A percentile compares a stretch with the other conserved stretches of the same genome.
Conservation (phyloP, 2,888 invertebrate species). For the Liodrosophila aerea region DNA sequence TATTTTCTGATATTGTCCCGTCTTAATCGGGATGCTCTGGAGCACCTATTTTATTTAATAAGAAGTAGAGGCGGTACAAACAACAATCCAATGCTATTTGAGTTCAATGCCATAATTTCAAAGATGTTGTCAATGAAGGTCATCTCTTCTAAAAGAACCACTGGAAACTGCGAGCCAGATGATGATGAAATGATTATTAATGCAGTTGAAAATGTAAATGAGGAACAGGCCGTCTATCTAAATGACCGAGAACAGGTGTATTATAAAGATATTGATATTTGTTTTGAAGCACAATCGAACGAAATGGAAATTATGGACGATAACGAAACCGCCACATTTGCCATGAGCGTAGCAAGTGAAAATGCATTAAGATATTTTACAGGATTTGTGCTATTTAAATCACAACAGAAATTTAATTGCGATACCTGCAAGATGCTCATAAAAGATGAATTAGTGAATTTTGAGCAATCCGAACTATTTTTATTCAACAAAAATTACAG, state of each 20-base stretch:
- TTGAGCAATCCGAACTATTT: no score
- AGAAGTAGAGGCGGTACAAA: constrained; percentile 15
- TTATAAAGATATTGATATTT: neutral
- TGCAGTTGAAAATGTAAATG: constrained; percentile 2
- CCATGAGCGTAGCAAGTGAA: constrained; percentile 5
- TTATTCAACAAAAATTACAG: constrained; percentile 8
- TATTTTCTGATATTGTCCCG: constrained; percentile 3
- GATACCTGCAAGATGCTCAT: neutral
- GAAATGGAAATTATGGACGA: neutral
- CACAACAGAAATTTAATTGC: constrained; percentile 11
- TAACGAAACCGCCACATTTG: neutral
- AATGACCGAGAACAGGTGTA: neutral
- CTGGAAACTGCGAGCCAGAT: constrained; percentile 10
- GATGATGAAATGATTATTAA: constrained; percentile 2
- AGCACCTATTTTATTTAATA: constrained; percentile 17
- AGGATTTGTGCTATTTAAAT: constrained; percentile 7
- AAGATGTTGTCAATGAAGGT: constrained; percentile 23
- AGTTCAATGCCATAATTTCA: constrained; percentile 12
- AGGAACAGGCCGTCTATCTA: no score
- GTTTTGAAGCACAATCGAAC: neutral
- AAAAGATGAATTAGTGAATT: no score
- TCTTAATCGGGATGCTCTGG: constrained; percentile 13
- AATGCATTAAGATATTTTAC: constrained; percentile 17
- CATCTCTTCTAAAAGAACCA: constrained; percentile 2
- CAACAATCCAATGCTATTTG: constrained; percentile 19